These are phyloP conservation scores for Xenotilapia longispinis DNA, from an alignment of 2,113 vertebrate species.

Conservation along the genomic window DNA sequence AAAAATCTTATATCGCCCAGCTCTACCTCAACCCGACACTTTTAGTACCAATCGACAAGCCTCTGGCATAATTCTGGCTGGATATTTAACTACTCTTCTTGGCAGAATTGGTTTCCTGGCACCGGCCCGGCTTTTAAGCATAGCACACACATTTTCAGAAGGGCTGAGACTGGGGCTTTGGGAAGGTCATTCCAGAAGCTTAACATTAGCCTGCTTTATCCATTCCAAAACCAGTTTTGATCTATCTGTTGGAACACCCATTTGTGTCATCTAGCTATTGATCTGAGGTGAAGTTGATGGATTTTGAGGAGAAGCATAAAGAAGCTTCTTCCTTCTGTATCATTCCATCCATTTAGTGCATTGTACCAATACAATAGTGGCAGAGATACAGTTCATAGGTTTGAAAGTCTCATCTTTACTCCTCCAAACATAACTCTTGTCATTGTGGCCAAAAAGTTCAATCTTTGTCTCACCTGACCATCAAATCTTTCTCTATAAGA, in stretches of 20 bases:
- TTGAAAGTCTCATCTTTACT: background rate
- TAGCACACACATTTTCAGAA: background rate
- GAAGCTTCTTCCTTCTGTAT: background rate
- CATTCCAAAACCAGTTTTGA: background rate
- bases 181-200: background rate
- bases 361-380: background rate
- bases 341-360: background rate
- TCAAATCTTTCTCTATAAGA: background rate
- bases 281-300: background rate
- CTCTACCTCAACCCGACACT: too few relatives aligned
- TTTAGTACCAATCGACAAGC: rapidly evolving
- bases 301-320: background rate
- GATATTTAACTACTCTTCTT: background rate
- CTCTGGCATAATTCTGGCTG: background rate
- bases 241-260: background rate
- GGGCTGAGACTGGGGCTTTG: background rate
- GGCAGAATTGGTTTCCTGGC: background rate
- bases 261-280: background rate
- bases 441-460: background rate
- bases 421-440: background rate
- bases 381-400: background rate
- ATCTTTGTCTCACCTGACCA: background rate
- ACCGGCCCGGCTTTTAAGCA: background rate
- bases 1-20: too few relatives aligned
- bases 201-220: background rate